Evolutionary conservation across 2,113 vertebrate species (phyloP).

Genomic region (Helogale parvula): DNA sequence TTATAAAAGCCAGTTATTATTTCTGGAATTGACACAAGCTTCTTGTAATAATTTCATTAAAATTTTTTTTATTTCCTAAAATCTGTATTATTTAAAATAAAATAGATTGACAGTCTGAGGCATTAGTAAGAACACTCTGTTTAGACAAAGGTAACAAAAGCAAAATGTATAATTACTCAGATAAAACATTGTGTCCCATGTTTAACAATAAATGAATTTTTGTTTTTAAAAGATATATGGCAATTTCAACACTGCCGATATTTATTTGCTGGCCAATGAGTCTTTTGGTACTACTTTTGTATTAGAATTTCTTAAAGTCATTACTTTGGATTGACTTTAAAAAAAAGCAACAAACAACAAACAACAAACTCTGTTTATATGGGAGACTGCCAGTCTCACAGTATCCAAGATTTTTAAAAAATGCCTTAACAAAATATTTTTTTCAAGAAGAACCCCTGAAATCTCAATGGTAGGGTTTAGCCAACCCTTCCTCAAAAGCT

Average conservation of each 20-base stretch:
- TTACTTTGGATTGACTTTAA: not conserved
- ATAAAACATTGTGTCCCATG: not conserved
- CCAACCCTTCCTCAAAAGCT: not conserved
- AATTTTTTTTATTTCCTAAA: conserved; percentile 10
- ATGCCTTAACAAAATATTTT: not conserved
- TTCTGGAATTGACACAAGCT: conserved; percentile 42
- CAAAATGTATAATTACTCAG: not conserved
- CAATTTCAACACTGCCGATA: not conserved
- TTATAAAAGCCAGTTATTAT: conserved; percentile 48
- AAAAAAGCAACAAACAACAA: not conserved
- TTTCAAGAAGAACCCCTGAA: not conserved
- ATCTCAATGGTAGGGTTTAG: not conserved
- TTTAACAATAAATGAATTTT: conserved; percentile 8
- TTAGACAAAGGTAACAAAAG: not conserved
- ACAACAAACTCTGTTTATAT: not conserved
- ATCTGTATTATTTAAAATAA: not conserved
- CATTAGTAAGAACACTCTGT: not conserved
- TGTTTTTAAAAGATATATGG: not conserved
- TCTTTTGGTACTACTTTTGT: not conserved
- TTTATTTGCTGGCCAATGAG: not conserved
- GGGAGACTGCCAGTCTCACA: not conserved
- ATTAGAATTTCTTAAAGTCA: not conserved
- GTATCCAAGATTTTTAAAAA: not conserved
- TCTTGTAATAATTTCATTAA: conserved; percentile 44
- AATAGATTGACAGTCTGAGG: not conserved